Evolutionary conservation across 2,113 vertebrate species (phyloP).

Genomic region (Prionailurus bengalensis): DNA sequence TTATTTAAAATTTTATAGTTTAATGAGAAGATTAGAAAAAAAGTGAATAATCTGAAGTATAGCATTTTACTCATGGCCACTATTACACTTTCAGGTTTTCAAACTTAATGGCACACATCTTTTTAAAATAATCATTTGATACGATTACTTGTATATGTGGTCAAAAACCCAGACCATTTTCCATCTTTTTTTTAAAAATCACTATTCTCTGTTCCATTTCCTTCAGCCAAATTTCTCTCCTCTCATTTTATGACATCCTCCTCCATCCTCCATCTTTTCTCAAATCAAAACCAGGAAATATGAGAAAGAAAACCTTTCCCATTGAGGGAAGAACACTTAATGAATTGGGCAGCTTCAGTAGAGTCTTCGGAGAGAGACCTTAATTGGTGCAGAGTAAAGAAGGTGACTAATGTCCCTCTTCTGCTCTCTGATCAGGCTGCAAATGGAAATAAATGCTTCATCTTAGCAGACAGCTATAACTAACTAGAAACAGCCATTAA

Average conservation of each 20-base stretch:
- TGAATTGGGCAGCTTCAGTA: neutral
- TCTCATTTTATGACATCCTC: neutral
- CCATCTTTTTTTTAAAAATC: neutral
- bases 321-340: neutral
- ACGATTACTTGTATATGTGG: neutral
- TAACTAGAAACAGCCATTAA: neutral
- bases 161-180: neutral
- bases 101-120: neutral
- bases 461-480: neutral
- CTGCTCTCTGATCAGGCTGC: neutral
- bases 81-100: constrained; percentile 2
- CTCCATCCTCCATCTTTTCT: neutral
- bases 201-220: neutral
- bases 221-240: neutral
- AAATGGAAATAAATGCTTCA: constrained; percentile 45
- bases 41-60: constrained; percentile 18
- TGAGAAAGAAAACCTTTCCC: neutral
- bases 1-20: constrained; percentile 37
- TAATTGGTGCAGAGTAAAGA: neutral
- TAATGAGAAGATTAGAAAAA: constrained; percentile 11
- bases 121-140: constrained; percentile 39
- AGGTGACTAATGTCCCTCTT: neutral
- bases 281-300: constrained; percentile 29
- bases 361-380: neutral
- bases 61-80: neutral